phyloP scores from a whole-genome alignment of 2,113 vertebrate species.

The Orthonyx spaldingii region DNA sequence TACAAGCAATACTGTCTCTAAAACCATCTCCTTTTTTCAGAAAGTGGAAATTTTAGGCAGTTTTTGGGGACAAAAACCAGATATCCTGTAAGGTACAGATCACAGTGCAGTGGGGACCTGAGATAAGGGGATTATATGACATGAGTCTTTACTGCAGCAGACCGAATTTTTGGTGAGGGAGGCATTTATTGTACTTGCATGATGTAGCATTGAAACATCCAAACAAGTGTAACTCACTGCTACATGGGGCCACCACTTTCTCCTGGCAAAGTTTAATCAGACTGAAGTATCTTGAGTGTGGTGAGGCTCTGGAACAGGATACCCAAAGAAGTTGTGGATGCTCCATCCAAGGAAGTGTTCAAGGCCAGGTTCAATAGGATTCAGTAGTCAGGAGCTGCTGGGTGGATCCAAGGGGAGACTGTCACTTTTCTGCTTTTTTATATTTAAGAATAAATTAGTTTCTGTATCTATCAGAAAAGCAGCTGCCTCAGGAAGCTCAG shows the following conservation, averaged over 20 bases:
- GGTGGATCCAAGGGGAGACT: not conserved
- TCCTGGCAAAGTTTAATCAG: not conserved
- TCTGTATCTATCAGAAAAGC: not conserved
- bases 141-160: not conserved
- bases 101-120: not conserved
- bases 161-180: not conserved
- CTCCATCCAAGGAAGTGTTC: not conserved
- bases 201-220: not conserved
- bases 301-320: not conserved
- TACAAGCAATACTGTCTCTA: accelerated
- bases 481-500: not conserved
- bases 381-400: not conserved
- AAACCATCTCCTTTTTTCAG: not conserved
- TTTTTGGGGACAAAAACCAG: not conserved
- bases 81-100: not conserved
- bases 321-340: not conserved
- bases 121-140: not conserved
- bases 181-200: not conserved
- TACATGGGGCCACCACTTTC: not conserved
- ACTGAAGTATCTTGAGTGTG: not conserved
- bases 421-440: not conserved
- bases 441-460: not conserved
- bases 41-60: not conserved
- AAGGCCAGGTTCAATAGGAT: not conserved
- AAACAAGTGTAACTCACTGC: not conserved